Conservation (phyloP, 2,113 vertebrate genomes). For the Eleginops maclovinus region DNA sequence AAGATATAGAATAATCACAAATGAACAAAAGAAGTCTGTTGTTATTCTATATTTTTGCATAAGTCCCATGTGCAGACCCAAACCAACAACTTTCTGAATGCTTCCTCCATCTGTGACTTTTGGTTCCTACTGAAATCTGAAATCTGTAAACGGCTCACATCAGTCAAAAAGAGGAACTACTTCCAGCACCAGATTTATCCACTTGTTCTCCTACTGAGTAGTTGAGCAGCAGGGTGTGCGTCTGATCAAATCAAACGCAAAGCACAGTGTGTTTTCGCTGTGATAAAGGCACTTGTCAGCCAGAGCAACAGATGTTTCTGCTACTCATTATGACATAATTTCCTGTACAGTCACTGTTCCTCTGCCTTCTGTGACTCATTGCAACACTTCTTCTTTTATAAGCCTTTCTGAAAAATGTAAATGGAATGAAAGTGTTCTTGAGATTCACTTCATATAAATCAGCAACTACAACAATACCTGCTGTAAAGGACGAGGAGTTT, state of each 20-base stretch:
- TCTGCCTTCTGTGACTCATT: background rate
- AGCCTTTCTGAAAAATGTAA: background rate
- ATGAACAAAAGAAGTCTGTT: background rate
- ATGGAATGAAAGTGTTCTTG: background rate
- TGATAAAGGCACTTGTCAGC: too few relatives aligned
- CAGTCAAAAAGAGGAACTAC: background rate
- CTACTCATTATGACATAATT: background rate
- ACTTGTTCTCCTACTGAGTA: background rate
- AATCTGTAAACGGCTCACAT: background rate
- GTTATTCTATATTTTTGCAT: constrained; percentile 3
- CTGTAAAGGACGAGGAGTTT: too few relatives aligned
- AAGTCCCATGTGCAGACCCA: background rate
- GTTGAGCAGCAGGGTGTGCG: background rate
- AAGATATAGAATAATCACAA: background rate
- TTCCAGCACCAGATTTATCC: background rate
- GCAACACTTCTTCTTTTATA: too few relatives aligned
- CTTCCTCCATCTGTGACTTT: background rate
- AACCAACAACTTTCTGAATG: constrained; percentile 5
- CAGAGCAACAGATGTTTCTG: background rate
- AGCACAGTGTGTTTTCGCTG: background rate
- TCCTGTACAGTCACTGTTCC: background rate
- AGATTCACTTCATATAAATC: too few relatives aligned
- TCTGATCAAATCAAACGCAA: background rate
- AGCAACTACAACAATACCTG: background rate
- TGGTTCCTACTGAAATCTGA: background rate